Evolutionary conservation across 1,140 invertebrate species (phyloP).

Genomic region (Drosophila pseudoobscura): DNA sequence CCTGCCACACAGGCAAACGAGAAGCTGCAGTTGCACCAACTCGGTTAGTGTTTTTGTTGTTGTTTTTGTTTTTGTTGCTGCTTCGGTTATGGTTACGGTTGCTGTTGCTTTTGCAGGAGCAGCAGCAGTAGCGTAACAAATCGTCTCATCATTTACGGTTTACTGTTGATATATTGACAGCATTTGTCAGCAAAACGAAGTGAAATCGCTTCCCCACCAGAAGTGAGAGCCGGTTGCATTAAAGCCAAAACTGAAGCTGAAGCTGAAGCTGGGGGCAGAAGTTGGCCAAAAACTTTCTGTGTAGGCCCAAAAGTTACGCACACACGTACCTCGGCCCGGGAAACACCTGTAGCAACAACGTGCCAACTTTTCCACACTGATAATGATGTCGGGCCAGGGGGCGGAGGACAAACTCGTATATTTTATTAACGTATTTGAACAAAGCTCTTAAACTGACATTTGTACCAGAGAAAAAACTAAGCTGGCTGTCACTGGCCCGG

Average conservation of each 20-base stretch:
- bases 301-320: conserved; percentile 48
- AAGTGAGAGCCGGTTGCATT: conserved; percentile 19
- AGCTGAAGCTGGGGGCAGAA: background rate
- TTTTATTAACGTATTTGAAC: conserved; percentile 66
- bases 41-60: too few species aligned
- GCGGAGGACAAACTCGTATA: conserved; percentile 16
- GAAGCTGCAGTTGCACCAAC: conserved; percentile 11
- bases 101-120: conserved; percentile 17
- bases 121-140: conserved; percentile 66
- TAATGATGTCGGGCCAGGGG: conserved; percentile 46
- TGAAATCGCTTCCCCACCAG: conserved; percentile 7
- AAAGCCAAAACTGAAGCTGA: conserved; percentile 9
- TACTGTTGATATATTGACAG: conserved; percentile 71
- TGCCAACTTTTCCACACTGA: conserved; percentile 40
- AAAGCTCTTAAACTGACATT: conserved; percentile 63
- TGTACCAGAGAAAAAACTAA: conserved; percentile 27
- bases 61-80: too few species aligned
- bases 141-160: conserved; percentile 70
- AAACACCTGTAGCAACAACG: conserved; percentile 54
- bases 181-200: conserved; percentile 64
- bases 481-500: too few species aligned
- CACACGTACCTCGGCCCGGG: conserved; percentile 37
- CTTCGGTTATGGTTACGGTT: conserved; percentile 16
- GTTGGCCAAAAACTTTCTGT: conserved; percentile 41
- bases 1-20: conserved; percentile 34